Conservation (phyloP, 2,797 vertebrate species). For the Diplodus puntazzo region DNA sequence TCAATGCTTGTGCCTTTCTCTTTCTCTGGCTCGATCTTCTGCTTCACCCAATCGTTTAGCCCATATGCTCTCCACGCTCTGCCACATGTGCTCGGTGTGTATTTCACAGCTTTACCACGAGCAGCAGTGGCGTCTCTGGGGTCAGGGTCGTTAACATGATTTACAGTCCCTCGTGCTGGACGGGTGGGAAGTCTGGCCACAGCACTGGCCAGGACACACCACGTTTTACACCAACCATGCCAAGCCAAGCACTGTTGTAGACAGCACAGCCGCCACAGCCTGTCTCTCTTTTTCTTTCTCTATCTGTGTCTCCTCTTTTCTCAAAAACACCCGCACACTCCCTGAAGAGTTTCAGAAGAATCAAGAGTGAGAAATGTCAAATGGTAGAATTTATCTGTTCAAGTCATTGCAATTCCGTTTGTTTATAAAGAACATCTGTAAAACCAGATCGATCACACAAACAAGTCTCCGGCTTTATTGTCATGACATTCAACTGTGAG, state of each 20-base stretch:
- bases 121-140: conserved; percentile 51
- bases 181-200: conserved; percentile 64
- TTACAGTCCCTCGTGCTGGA: conserved; percentile 55
- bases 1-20: conserved; percentile 26
- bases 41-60: conserved; percentile 39
- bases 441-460: conserved; percentile 36
- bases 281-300: conserved; percentile 30
- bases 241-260: conserved; percentile 64
- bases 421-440: conserved; percentile 51
- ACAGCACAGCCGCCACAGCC: conserved; percentile 38
- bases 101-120: conserved; percentile 62
- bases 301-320: conserved; percentile 32
- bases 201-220: conserved; percentile 63
- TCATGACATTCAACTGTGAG: conserved; percentile 1
- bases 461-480: conserved; percentile 20
- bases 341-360: conserved; percentile 27
- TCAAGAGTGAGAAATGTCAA: conserved; percentile 31
- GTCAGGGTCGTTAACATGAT: conserved; percentile 75
- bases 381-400: conserved; percentile 25
- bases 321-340: conserved; percentile 40
- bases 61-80: conserved; percentile 41
- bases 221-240: conserved; percentile 71
- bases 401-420: conserved; percentile 38
- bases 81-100: conserved; percentile 53
- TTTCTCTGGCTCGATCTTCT: neutral